Conservation (phyloP, 23 tunicate genomes). For the Phallusia fumigata region DNA sequence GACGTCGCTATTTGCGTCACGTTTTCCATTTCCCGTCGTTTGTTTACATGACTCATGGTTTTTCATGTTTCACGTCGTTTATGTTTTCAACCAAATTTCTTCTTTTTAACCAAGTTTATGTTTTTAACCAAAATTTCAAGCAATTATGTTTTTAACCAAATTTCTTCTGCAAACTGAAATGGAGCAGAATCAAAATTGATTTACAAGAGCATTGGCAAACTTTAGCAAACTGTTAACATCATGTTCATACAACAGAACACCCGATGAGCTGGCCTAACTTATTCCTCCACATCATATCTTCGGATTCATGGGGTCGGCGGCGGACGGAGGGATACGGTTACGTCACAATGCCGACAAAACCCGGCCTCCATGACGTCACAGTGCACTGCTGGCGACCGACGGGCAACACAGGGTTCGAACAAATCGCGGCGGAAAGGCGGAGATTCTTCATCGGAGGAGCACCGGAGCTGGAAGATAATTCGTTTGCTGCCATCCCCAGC, state of each 20-base stretch:
- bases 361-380: slow-evolving; percentile 51
- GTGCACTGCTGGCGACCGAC: slow-evolving; percentile 87
- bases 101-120: too few species aligned
- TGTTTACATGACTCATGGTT: too few species aligned
- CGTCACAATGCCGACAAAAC: slow-evolving; percentile 66
- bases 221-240: too few species aligned
- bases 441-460: slow-evolving; percentile 80
- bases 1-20: too few species aligned
- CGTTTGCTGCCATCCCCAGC: slow-evolving; percentile 55
- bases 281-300: slow-evolving; percentile 78
- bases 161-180: too few species aligned
- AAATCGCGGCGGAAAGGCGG: slow-evolving; percentile 46
- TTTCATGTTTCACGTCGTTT: too few species aligned
- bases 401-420: slow-evolving; percentile 69
- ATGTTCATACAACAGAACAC: slow-evolving; percentile 4
- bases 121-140: too few species aligned
- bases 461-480: slow-evolving; percentile 75
- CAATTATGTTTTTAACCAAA: too few species aligned
- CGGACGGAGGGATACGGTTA: slow-evolving; percentile 93
- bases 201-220: too few species aligned
- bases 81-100: too few species aligned
- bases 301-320: slow-evolving; percentile 67
- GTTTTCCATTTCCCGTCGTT: too few species aligned
- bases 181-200: too few species aligned
- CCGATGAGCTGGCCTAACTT: slow-evolving; percentile 78